A percentile compares a stretch with the other conserved stretches of the same genome.
phyloP scores from a whole-genome alignment of 2,888 invertebrate species.

The Axea sp. region DNA sequence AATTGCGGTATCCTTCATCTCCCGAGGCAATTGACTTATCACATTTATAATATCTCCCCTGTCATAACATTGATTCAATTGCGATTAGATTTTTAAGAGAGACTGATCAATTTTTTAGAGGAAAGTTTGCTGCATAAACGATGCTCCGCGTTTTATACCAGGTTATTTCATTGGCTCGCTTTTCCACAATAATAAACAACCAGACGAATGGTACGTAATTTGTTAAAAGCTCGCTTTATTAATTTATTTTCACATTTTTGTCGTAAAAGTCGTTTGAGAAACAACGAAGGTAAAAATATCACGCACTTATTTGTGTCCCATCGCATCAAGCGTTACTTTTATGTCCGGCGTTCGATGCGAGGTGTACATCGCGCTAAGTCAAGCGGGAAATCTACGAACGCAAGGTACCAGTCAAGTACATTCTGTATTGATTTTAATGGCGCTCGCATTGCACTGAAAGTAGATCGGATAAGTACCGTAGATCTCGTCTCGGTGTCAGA shows the following conservation, averaged over 20 bases:
- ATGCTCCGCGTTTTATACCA: no score
- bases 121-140: no score
- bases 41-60: constrained; percentile 12
- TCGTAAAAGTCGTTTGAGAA: constrained; percentile 26
- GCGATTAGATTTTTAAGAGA: constrained; percentile 3
- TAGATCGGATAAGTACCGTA: constrained; percentile 56
- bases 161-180: not conserved
- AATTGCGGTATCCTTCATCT: not conserved
- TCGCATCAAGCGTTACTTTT: constrained; percentile 26
- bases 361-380: constrained; percentile 29
- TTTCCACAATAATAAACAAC: not conserved
- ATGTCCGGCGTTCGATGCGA: constrained; percentile 27
- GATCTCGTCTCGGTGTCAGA: constrained; percentile 62
- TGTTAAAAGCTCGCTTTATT: constrained; percentile 19
- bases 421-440: constrained; percentile 74
- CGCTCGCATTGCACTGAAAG: constrained; percentile 55
- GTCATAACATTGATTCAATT: constrained; percentile 26
- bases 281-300: constrained; percentile 26
- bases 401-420: constrained; percentile 70
- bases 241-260: constrained; percentile 26
- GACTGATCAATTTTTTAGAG: constrained; percentile 13
- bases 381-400: constrained; percentile 55
- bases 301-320: constrained; percentile 43
- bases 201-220: constrained; percentile 4
- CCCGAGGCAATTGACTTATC: constrained; percentile 27